A percentile compares a stretch with the other conserved stretches of the same genome.
Evolutionary conservation across 2,113 vertebrate genomes (phyloP).

Genomic region (Cyanoramphus novaezelandiae): DNA sequence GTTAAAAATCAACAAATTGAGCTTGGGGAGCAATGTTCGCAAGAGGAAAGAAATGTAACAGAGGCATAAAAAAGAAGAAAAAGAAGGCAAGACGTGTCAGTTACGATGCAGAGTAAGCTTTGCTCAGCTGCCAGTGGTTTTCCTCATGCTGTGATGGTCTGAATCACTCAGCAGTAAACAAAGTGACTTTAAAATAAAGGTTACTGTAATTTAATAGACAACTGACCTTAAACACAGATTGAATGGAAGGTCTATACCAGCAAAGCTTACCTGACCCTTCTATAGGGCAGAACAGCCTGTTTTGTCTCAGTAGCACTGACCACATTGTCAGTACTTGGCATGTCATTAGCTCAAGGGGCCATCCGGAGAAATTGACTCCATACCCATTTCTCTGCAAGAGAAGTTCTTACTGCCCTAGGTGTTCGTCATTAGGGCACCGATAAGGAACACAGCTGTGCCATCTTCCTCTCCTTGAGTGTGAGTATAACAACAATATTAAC

Average conservation of each 20-base stretch:
- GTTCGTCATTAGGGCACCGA: background rate
- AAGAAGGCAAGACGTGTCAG: background rate
- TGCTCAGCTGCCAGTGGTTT: constrained; percentile 1
- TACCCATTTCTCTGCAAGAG: background rate
- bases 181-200: background rate
- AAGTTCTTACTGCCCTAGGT: background rate
- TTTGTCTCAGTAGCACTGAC: background rate
- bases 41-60: background rate
- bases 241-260: background rate
- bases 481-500: background rate
- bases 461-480: background rate
- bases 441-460: background rate
- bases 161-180: background rate
- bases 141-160: background rate
- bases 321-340: background rate
- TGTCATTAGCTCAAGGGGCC: background rate
- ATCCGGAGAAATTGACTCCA: background rate
- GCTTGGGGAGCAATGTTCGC: background rate
- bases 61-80: background rate
- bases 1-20: background rate
- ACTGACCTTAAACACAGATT: background rate
- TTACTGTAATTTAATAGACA: background rate
- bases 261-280: background rate
- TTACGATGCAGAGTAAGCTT: background rate
- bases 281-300: background rate